Evolutionary conservation across 35 echinoderm and acorn worm genomes (phyloP), one percentile per base, ranked within the genome.

Genomic region (Heliocidaris erythrogramma): DNA sequence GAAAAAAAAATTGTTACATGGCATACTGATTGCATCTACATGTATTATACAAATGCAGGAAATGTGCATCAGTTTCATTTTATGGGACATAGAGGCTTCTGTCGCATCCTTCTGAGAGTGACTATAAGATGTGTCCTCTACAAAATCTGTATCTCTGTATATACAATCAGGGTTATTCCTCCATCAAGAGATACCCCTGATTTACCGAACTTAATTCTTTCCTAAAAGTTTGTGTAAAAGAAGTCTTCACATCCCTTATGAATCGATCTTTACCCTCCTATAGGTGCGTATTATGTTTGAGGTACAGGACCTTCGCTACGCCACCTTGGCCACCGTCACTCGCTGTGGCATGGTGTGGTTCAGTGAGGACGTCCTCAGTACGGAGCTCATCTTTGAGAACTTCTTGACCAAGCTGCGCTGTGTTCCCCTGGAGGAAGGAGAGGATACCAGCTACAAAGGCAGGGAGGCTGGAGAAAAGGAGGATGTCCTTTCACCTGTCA

Each of bases 271-370:
- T 11, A 56, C 27, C 27, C 27, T 89, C 29, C n/a, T 88, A 13
- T 52, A 99, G 98, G 98, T 99, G 96, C 95, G 98, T 49, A 97
- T 99, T 94, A 99, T 99, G 98, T 99, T 99, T 97, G 98, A 99
- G 86, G 98, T 99, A 29, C 97, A 99, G 93, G 97, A 99, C 90
- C 95, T 99, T 32, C 93, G 97, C 9, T 99, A 90, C 85, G 98
- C 98, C 24, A 99, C 98, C 96, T 47, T 99, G 97, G 98, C 98
- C 30, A 99, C 98, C 12, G 98, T 99, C 93, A 99, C 97, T 95
- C 98, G 98, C 48, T 99, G 98, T 90, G 98, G 98, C 91, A 99
- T 99, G 98, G 98, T 99, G 29, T 99, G 98, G 98, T 99, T 99
- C 97, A 99, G 98, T 94, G 98, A 99, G 93, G 98, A 99, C 32